Evolutionary conservation across 2,797 vertebrate species (phyloP), one percentile per base, ranked within the genome.

Genomic region (Mus caroli): DNA sequence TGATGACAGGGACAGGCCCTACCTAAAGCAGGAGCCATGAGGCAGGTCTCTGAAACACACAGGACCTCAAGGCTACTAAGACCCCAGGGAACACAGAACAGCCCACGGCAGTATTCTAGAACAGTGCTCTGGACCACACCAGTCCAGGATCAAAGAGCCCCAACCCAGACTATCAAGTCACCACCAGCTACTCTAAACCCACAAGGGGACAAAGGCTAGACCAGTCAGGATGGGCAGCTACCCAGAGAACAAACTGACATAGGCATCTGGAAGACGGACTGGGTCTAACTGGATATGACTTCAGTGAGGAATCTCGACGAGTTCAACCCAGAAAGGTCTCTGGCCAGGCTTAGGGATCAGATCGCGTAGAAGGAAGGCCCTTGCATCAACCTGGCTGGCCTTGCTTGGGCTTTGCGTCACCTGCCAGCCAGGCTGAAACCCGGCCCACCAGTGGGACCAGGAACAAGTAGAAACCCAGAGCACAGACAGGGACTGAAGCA

Each of bases 311-410:
- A 60, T 77, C 71, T 28, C n/a, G 6, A 22, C 43, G n/a, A 17
- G 3, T 77, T 31, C 52, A 40, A 77, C 14, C 46, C 84, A 52
- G 73, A 60, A 88, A 92, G 62, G 60, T 67, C 82, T 82, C n/a
- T 52, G 46, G 71, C 50, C 17, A 73, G 34, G 64, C 60, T 56
- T 92, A 73, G 40, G 2, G n/a, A 86, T 60, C 50, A 80, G 69
- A 89, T 77, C 86, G 89, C 84, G 84, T 46, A 79, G 60, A 62
- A 64, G 77, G 58, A 60, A 64, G 73, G 71, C n/a, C 69, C 60
- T 46, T 75, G 60, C 54, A 75, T 54, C 90, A 60, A n/a, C 13
- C 3, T 4, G 28, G 31, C 77, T 76, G n/a, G 76, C 90, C 19
- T 26, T 20, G 34, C 75, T 0, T 75, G 80, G 56, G 69, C 17